Evolutionary conservation across 53 echinoderm and acorn worm genomes (phyloP), one percentile per base, ranked within the genome.

Genomic region (Crossaster papposus): DNA sequence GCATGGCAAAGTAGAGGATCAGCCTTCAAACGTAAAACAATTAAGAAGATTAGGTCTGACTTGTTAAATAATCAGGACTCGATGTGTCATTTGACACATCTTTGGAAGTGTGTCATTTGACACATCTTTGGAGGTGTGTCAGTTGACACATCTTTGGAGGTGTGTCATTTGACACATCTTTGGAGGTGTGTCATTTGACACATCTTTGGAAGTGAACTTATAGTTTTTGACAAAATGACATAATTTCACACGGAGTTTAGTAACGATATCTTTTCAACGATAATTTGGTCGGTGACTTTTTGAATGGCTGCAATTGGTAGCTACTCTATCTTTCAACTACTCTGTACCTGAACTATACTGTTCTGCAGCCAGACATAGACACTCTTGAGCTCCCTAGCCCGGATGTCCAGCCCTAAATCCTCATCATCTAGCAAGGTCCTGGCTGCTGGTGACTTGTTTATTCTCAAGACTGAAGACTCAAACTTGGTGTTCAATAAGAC

Each of bases 291-390:
- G n/a, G n/a, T n/a, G n/a, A n/a, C n/a, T n/a, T n/a, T n/a, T n/a
- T n/a, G n/a, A n/a, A n/a, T n/a, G n/a, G n/a, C n/a, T n/a, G n/a
- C n/a, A n/a, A n/a, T n/a, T n/a, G n/a, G n/a, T n/a, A n/a, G n/a
- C n/a, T n/a, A n/a, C n/a, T n/a, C n/a, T n/a, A 2, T 78, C 44
- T 36, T 17, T 53, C 17, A 65, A 58, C 12, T n/a, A 65, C 6
- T 77, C 36, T 38, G 14, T 87, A 87, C 87, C 55, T 76, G 75
- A 17, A 36, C 77, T 15, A 87, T 64, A 35, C 76, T 77, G 26
- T 87, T 87, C 76, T 87, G 87, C 5, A 87, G 87, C 87, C 76
- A 87, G 62, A 37, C 55, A 55, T 87, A 77, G 37, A 87, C 23
- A 36, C 14, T 77, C 76, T 76, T 76, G 77, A 87, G 30, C 3